Evolutionary conservation across 2,113 vertebrate species (phyloP).

Genomic region (Podiceps cristatus): DNA sequence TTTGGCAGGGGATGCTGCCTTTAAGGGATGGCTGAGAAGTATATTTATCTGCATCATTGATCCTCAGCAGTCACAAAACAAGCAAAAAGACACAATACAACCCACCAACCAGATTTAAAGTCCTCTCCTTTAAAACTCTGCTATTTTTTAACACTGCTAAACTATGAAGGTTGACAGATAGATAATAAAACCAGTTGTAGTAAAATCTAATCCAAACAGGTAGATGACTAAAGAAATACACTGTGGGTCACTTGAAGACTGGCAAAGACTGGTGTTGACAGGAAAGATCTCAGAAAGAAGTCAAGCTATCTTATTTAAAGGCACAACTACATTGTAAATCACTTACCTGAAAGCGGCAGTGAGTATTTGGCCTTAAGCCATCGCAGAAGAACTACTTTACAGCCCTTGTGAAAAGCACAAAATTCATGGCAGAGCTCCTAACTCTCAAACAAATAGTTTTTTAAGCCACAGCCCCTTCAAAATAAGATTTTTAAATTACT

Average conservation of each 20-base stretch:
- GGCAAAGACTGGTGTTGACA: neutral
- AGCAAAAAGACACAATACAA: neutral
- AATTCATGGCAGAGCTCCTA: neutral
- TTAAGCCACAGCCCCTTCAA: neutral
- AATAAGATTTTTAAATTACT: conserved; percentile 31
- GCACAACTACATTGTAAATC: neutral
- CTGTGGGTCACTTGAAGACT: neutral
- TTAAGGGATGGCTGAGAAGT: conserved; percentile 15
- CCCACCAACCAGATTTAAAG: conserved; percentile 13
- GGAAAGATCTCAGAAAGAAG: neutral
- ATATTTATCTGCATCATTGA: neutral
- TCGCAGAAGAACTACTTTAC: neutral
- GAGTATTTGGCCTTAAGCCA: neutral
- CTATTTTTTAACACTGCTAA: neutral
- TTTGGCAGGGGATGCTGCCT: neutral
- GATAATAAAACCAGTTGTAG: neutral
- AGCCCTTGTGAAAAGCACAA: neutral
- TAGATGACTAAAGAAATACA: neutral
- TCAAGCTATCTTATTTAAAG: conserved; percentile 31
- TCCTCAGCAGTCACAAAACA: conserved; percentile 12
- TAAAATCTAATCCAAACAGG: neutral
- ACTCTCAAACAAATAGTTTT: conserved; percentile 10
- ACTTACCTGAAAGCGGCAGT: neutral
- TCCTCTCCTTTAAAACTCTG: neutral
- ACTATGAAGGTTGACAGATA: neutral